phyloP scores from a whole-genome alignment of 92 coral and sea anemone species.

The Muricea muricata region DNA sequence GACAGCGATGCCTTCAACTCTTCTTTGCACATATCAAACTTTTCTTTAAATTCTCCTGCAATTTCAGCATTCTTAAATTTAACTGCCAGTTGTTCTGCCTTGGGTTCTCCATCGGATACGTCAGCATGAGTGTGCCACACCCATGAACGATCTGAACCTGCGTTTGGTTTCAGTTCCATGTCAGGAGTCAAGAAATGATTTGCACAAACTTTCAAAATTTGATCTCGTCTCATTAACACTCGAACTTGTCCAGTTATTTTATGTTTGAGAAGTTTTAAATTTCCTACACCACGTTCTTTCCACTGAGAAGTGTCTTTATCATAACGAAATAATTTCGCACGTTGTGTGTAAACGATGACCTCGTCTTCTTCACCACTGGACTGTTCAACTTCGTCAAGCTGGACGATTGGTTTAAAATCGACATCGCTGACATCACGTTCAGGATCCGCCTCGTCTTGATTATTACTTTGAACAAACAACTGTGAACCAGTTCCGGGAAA shows the following conservation, averaged over 20 bases:
- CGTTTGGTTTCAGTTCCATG: conserved; percentile 80
- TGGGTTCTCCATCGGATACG: conserved; percentile 82
- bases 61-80: conserved; percentile 71
- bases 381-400: conserved; percentile 75
- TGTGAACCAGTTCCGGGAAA: conserved; percentile 68
- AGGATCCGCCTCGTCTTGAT: conserved; percentile 64
- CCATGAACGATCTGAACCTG: conserved; percentile 85
- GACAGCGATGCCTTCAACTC: conserved; percentile 40
- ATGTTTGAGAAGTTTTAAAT: conserved; percentile 79
- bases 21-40: conserved; percentile 79
- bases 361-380: conserved; percentile 94
- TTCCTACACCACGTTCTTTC: conserved; percentile 97
- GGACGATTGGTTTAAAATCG: conserved; percentile 85
- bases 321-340: conserved; percentile 84
- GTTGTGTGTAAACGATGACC: conserved; percentile 75
- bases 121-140: conserved; percentile 93
- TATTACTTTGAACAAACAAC: neutral
- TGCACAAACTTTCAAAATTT: conserved; percentile 87
- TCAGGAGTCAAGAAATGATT: conserved; percentile 88
- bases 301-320: conserved; percentile 75
- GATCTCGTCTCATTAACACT: conserved; percentile 90
- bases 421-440: conserved; percentile 51
- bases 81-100: conserved; percentile 85
- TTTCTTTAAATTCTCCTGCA: conserved; percentile 82
- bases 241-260: conserved; percentile 72